A percentile compares a stretch with the other conserved stretches of the same genome.
Conservation (phyloP, 2,797 vertebrate genomes). For the Sternotherus odoratus region DNA sequence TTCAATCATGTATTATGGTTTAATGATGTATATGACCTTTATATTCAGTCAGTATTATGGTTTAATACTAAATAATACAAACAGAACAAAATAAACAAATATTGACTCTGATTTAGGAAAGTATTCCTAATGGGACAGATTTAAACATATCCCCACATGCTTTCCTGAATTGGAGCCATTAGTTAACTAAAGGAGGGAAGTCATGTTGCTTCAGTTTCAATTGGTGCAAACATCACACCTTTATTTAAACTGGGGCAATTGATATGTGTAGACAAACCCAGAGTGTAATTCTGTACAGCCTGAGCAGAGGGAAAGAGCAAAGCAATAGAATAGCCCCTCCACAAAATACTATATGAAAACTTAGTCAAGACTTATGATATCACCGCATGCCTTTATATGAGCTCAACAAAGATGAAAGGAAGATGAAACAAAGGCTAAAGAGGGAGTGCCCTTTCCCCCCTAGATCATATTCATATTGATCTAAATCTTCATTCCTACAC, state of each 20-base stretch:
- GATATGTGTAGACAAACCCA: neutral
- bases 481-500: neutral
- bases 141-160: neutral
- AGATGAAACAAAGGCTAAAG: neutral
- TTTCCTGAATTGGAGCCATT: neutral
- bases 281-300: neutral
- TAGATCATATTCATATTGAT: neutral
- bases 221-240: neutral
- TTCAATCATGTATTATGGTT: neutral
- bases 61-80: neutral
- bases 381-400: fast-evolving
- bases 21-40: neutral
- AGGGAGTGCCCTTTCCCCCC: neutral
- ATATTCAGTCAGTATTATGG: neutral
- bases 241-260: neutral
- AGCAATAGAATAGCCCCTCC: neutral
- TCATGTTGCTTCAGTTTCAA: neutral
- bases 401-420: neutral
- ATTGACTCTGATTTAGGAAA: neutral
- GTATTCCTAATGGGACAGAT: neutral
- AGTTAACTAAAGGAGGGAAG: neutral
- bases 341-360: fast-evolving
- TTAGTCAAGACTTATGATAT: neutral
- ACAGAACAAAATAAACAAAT: neutral
- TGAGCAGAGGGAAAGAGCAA: neutral